Conservation (phyloP, 1,140 invertebrate genomes). For the Brachionus sp. region DNA sequence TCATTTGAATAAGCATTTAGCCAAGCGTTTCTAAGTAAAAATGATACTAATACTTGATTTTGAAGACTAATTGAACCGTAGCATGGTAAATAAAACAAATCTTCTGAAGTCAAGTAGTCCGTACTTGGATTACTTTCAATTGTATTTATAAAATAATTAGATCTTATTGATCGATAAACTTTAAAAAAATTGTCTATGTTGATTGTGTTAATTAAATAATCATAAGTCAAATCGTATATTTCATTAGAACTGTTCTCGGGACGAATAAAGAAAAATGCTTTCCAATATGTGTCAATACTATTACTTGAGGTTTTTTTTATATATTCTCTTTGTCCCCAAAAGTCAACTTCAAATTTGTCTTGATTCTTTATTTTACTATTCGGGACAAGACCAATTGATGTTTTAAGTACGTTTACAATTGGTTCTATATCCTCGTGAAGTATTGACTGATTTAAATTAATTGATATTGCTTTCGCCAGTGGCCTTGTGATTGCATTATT, state of each 20-base stretch:
- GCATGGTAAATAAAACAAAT: neutral
- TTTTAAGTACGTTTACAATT: neutral
- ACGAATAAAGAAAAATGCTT: neutral
- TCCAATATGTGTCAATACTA: neutral
- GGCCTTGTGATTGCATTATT: neutral
- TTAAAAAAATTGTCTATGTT: conserved; percentile 1
- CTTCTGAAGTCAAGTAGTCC: neutral
- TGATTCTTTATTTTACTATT: neutral
- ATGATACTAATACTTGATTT: neutral
- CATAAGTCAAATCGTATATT: neutral
- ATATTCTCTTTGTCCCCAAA: conserved; percentile 12
- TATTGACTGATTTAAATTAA: conserved; percentile 14
- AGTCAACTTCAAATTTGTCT: neutral
- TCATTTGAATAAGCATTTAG: neutral
- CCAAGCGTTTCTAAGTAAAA: neutral
- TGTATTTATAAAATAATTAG: neutral
- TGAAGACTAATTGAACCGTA: neutral
- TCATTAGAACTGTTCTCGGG: neutral
- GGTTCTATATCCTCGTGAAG: neutral
- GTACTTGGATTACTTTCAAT: neutral
- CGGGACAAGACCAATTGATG: neutral
- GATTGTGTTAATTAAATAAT: neutral
- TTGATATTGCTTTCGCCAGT: neutral
- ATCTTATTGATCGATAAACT: neutral
- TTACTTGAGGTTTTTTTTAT: neutral